Conservation (phyloP, 2,797 vertebrate species). For the Peromyscus attwateri region DNA sequence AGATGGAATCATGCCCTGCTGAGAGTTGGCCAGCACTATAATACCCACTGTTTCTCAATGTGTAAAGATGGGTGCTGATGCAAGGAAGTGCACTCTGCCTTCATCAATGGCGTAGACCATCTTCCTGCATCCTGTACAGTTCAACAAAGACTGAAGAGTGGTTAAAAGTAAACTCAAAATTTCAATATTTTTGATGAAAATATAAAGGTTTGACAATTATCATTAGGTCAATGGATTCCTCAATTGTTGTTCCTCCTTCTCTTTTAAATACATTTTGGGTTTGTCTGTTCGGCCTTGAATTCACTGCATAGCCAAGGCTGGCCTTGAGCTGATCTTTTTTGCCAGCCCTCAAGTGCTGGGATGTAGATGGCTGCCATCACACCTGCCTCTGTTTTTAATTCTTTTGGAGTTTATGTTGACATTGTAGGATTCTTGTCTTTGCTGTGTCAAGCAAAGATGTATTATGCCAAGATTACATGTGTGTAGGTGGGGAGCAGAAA, state of each 20-base stretch:
- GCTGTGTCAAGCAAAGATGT: neutral
- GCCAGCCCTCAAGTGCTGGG: neutral
- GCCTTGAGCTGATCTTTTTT: neutral
- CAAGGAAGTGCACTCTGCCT: neutral
- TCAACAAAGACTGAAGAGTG: neutral
- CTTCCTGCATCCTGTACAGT: neutral
- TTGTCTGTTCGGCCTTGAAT: neutral
- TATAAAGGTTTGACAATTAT: neutral
- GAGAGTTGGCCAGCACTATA: neutral
- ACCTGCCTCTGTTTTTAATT: neutral
- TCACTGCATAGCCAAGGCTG: neutral
- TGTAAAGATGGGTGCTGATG: neutral
- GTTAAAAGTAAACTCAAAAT: conserved; percentile 21
- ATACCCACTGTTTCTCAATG: neutral
- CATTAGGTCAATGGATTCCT: neutral
- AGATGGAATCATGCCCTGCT: neutral
- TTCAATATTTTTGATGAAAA: neutral
- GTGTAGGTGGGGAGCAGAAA: neutral
- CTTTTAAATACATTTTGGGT: neutral
- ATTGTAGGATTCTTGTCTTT: neutral
- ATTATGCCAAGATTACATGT: neutral
- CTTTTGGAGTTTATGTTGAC: neutral
- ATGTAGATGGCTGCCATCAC: neutral
- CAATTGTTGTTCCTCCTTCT: neutral
- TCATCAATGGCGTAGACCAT: neutral